Evolutionary conservation across 2,797 vertebrate species (phyloP).

Genomic region (Poeciliopsis presidionis): DNA sequence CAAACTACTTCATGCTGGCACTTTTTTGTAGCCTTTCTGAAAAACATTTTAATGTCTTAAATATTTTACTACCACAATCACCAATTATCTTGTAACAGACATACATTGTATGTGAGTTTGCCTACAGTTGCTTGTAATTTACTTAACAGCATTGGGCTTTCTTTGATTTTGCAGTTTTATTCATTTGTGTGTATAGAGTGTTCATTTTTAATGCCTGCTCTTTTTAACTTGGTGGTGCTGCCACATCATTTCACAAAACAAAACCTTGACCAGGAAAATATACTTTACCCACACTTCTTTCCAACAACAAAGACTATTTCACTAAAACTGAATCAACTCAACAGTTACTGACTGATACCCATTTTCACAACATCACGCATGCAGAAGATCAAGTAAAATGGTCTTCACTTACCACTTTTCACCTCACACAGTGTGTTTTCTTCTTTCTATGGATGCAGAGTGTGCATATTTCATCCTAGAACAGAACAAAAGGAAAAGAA

Average conservation of each 20-base stretch:
- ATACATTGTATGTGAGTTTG: not conserved
- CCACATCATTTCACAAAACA: not conserved
- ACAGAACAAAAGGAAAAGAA: constrained; percentile 23
- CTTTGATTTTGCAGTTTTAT: not conserved
- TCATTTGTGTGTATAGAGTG: not conserved
- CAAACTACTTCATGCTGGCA: not conserved
- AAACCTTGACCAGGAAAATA: constrained; percentile 1
- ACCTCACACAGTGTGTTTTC: constrained; percentile 70
- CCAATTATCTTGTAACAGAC: not conserved
- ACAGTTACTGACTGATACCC: constrained; percentile 39
- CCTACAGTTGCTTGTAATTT: not conserved
- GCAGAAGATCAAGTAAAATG: constrained; percentile 60
- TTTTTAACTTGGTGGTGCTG: constrained; percentile 11
- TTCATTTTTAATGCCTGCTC: not conserved
- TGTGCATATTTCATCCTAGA: constrained; percentile 82
- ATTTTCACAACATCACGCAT: constrained; percentile 54
- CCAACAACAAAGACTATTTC: constrained; percentile 6
- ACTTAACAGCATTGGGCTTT: too few species aligned
- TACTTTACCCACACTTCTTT: constrained; percentile 10
- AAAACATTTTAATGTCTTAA: not conserved
- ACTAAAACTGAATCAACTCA: constrained; percentile 31
- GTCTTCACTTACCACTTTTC: constrained; percentile 78
- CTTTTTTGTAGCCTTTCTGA: not conserved
- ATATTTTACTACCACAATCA: not conserved
- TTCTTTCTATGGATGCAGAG: constrained; percentile 70